These are phyloP conservation scores for Scomber scombrus DNA, from an alignment of 2,113 vertebrate species.

Conservation along the genomic window DNA sequence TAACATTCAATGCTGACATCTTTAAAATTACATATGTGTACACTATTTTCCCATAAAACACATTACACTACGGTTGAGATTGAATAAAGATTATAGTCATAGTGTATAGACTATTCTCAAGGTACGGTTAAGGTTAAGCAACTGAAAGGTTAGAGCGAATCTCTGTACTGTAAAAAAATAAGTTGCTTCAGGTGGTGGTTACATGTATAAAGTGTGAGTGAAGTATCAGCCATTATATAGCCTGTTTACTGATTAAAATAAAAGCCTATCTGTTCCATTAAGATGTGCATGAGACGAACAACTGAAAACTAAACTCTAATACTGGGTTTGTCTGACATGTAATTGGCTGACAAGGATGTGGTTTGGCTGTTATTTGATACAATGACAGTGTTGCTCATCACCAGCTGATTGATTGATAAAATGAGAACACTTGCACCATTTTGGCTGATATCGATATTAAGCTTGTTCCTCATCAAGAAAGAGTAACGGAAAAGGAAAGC, in stretches of 20 bases:
- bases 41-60: neutral
- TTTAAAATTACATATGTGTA: neutral
- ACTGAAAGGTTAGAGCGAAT: neutral
- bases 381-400: neutral
- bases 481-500: too few species aligned
- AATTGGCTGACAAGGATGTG: too few species aligned
- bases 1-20: too few species aligned
- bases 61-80: neutral
- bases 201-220: too few species aligned
- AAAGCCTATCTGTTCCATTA: too few species aligned
- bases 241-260: too few species aligned
- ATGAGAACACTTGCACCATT: neutral
- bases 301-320: neutral
- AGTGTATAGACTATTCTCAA: neutral
- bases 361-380: neutral
- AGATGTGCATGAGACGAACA: too few species aligned
- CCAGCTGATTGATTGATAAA: neutral
- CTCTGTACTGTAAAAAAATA: too few species aligned
- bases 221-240: too few species aligned
- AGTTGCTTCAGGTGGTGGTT: too few species aligned
- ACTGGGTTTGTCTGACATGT: too few species aligned
- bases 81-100: too few species aligned
- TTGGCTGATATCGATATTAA: neutral
- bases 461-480: neutral
- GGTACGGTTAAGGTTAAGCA: neutral